Evolutionary conservation across 2,888 invertebrate genomes (phyloP).

Genomic region (Melitaea athalia): DNA sequence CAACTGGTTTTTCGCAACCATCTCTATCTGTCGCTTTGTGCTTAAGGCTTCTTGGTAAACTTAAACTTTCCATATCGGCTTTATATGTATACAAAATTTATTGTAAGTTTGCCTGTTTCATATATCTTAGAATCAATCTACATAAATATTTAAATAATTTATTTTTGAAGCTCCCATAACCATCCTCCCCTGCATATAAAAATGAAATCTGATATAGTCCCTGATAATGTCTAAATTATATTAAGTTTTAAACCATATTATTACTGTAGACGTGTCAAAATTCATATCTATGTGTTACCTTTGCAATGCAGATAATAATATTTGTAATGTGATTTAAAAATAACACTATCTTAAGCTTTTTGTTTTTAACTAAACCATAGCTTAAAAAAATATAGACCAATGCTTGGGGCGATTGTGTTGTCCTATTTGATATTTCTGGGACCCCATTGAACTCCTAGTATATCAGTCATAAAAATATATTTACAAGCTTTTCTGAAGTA

Average conservation of each 20-base stretch:
- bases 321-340: conserved; percentile 14
- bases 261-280: conserved; percentile 1
- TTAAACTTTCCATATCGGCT: conserved; percentile 19
- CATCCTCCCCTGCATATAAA: conserved; percentile 26
- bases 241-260: conserved; percentile 5
- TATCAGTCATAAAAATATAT: neutral
- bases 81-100: conserved; percentile 19
- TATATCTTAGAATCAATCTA: neutral
- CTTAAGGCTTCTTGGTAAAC: conserved; percentile 32
- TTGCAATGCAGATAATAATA: conserved; percentile 13
- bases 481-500: neutral
- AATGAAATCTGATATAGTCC: conserved; percentile 15
- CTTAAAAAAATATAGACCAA: conserved; percentile 6
- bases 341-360: conserved; percentile 33
- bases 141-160: neutral
- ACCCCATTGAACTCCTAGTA: conserved; percentile 5
- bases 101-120: conserved; percentile 12
- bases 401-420: conserved; percentile 32
- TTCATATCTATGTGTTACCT: conserved; percentile 13
- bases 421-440: neutral
- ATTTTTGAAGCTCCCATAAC: conserved; percentile 32
- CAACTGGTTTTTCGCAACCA: conserved; percentile 20
- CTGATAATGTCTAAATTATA: conserved; percentile 5
- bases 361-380: conserved; percentile 33
- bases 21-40: conserved; percentile 35